Evolutionary conservation across 2,888 invertebrate genomes (phyloP).

Genomic region (Scaptomyza reducta): DNA sequence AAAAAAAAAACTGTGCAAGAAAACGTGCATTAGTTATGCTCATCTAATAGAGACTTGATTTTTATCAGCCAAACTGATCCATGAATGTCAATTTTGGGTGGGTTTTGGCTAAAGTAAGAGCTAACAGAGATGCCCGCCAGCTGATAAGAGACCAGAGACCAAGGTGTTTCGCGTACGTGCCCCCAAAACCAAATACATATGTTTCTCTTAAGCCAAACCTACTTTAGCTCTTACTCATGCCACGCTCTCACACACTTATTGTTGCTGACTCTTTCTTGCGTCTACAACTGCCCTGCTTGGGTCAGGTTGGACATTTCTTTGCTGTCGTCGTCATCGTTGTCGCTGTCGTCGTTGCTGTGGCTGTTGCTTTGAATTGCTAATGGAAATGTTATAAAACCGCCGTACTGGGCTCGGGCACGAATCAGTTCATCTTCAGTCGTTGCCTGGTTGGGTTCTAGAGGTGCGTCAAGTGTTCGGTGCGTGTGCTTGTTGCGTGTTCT

Average conservation of each 20-base stretch:
- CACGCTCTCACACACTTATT: constrained; percentile 14
- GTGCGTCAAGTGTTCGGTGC: constrained; percentile 48
- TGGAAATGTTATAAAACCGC: constrained; percentile 83
- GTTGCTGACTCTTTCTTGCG: constrained; percentile 16
- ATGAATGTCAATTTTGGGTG: constrained; percentile 61
- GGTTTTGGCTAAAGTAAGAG: constrained; percentile 4
- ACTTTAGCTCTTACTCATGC: constrained; percentile 11
- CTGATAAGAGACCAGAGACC: constrained; percentile 53
- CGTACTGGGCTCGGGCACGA: constrained; percentile 73
- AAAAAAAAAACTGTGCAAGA: constrained; percentile 38
- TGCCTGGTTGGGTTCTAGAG: constrained; percentile 67
- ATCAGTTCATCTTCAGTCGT: constrained; percentile 83
- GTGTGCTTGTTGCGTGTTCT: constrained; percentile 19
- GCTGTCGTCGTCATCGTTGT: constrained; percentile 27
- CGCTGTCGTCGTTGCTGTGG: constrained; percentile 29
- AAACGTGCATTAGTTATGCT: constrained; percentile 32
- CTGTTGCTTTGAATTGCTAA: constrained; percentile 57
- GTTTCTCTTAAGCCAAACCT: constrained; percentile 45
- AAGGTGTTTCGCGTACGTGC: constrained; percentile 67
- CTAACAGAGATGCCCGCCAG: constrained; percentile 44
- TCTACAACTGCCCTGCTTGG: constrained; percentile 34
- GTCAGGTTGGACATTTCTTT: constrained; percentile 72
- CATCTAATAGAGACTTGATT: constrained; percentile 58
- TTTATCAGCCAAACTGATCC: constrained; percentile 47
- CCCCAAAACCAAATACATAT: constrained; percentile 14